Percentiles rank a stretch among this genome's conserved stretches.
These are phyloP conservation scores for Stichodactyla mertensii DNA, from an alignment of 64 coral and sea anemone genomes.

Conservation along the genomic window DNA sequence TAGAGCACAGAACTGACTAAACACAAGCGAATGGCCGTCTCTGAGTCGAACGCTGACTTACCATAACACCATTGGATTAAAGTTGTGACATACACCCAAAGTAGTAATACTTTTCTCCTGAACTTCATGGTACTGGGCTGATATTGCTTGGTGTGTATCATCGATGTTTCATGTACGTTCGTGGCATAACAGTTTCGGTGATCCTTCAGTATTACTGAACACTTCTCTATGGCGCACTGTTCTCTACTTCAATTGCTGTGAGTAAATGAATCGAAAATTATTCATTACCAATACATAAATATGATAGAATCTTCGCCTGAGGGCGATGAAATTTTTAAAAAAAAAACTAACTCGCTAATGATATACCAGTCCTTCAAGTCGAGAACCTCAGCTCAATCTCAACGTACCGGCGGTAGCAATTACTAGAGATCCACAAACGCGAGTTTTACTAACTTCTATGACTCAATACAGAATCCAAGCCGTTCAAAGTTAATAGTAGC, in stretches of 20 bases:
- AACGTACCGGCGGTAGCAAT: no score
- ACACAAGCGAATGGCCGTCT: not conserved
- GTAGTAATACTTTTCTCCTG: not conserved
- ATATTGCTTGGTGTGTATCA: not conserved
- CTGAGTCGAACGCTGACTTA: not conserved
- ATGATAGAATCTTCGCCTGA: not conserved
- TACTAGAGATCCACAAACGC: no score
- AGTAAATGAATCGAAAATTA: no score
- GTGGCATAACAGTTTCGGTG: not conserved
- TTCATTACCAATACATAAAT: not conserved
- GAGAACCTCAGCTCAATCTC: no score
- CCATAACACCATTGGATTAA: not conserved
- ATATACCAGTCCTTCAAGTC: no score
- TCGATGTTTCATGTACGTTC: not conserved
- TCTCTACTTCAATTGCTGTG: not conserved
- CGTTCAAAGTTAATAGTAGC: not conserved
- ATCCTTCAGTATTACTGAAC: not conserved
- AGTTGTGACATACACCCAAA: not conserved
- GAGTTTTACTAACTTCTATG: not conserved
- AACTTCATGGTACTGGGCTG: not conserved
- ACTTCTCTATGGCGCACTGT: not conserved
- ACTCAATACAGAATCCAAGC: not conserved
- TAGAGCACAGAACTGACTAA: not conserved
- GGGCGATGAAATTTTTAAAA: not conserved
- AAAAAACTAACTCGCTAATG: not conserved